Conservation (phyloP, 2,888 invertebrate genomes). For the Idaea straminata region DNA sequence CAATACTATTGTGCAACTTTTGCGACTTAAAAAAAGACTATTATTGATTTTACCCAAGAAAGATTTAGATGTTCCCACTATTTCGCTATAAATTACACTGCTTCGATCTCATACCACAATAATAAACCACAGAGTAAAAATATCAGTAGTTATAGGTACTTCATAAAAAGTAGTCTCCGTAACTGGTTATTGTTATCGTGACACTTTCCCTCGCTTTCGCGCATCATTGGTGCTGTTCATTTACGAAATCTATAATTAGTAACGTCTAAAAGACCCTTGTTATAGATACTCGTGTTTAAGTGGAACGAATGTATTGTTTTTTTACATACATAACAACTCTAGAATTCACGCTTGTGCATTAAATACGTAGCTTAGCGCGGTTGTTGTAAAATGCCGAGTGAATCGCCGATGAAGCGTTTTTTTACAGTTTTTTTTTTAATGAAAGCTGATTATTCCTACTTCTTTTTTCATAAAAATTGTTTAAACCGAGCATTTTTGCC, state of each 20-base stretch:
- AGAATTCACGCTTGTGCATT: neutral
- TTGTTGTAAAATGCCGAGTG: no score
- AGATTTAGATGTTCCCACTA: neutral
- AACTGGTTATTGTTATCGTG: slow-evolving; percentile 56
- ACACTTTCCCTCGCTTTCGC: slow-evolving; percentile 73
- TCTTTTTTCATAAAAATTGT: no score
- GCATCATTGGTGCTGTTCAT: slow-evolving; percentile 52
- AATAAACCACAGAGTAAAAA: slow-evolving; percentile 46
- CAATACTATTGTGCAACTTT: no score
- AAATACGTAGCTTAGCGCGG: neutral
- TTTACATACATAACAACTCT: slow-evolving; percentile 13
- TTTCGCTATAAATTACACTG: neutral
- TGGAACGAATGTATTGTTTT: slow-evolving; percentile 18
- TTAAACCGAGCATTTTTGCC: neutral
- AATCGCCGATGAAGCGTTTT: no score
- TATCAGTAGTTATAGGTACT: slow-evolving; percentile 35
- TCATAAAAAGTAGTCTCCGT: neutral
- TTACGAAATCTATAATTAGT: slow-evolving; percentile 58
- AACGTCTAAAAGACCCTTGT: slow-evolving; percentile 27
- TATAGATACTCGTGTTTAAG: slow-evolving; percentile 16
- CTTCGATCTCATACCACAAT: neutral
- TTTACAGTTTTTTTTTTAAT: no score
- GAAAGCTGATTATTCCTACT: no score
- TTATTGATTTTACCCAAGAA: neutral
- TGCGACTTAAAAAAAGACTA: no score